These are phyloP conservation scores for Melanaphis sacchari DNA, from an alignment of 1,140 invertebrate genomes.

Conservation along the genomic window DNA sequence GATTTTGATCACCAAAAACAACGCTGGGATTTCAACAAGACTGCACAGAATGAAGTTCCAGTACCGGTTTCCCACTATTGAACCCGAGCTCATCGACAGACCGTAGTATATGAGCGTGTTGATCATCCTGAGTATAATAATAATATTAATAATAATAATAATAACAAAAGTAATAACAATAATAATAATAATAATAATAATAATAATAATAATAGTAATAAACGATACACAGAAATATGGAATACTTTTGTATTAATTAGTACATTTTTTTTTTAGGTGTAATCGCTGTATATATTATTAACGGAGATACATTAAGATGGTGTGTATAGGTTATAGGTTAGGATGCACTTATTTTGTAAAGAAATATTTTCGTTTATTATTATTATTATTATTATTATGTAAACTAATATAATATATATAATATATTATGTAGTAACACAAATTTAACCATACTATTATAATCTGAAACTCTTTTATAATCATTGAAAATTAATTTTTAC, in stretches of 20 bases:
- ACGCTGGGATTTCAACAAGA: conserved; percentile 66
- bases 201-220: neutral
- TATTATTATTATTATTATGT: neutral
- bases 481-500: too few relatives aligned
- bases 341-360: neutral
- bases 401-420: neutral
- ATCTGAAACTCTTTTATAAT: neutral
- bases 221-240: neutral
- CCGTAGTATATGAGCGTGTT: conserved; percentile 78
- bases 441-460: neutral
- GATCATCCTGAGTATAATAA: conserved; percentile 67
- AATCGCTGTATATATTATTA: too few relatives aligned
- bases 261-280: too few relatives aligned
- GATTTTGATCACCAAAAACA: conserved; percentile 55
- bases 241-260: neutral
- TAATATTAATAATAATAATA: neutral
- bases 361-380: neutral
- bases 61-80: conserved; percentile 62
- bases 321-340: neutral
- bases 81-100: conserved; percentile 69
- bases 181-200: neutral
- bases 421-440: neutral
- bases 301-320: neutral
- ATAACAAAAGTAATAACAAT: too few relatives aligned
- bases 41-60: conserved; percentile 67